Evolutionary conservation across 2,888 invertebrate genomes (phyloP).

Genomic region (Uropetala carovei): DNA sequence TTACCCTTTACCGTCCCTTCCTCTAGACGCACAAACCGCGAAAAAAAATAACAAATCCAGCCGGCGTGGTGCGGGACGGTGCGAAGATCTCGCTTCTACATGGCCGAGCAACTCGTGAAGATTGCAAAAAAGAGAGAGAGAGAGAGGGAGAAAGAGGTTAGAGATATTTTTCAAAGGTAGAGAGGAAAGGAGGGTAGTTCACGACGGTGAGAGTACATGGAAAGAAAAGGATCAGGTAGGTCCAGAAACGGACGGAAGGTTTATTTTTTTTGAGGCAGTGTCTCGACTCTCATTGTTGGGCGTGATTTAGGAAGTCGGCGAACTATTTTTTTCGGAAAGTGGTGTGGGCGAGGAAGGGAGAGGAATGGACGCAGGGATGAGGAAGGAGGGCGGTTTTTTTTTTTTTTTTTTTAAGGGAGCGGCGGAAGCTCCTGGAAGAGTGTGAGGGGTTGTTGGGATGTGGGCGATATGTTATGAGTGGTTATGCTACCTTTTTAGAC

Average conservation of each 20-base stretch:
- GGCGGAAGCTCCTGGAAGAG: neutral
- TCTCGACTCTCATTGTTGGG: neutral
- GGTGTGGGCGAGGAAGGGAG: neutral
- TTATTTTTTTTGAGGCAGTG: conserved; percentile 10
- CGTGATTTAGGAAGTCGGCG: conserved; percentile 32
- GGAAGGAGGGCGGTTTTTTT: neutral
- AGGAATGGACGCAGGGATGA: neutral
- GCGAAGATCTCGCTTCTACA: neutral
- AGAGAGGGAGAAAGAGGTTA: neutral
- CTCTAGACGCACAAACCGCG: neutral
- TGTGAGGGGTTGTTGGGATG: neutral
- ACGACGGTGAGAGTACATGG: neutral
- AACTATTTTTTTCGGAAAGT: neutral
- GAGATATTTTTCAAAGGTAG: neutral
- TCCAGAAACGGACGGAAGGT: neutral
- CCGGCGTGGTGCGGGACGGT: neutral
- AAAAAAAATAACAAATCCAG: neutral
- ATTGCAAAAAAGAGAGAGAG: neutral
- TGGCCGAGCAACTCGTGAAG: neutral
- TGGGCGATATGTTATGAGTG: conserved; percentile 55
- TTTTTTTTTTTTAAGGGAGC: too few relatives aligned
- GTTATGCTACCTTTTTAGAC: conserved; percentile 43
- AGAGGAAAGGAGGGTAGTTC: neutral
- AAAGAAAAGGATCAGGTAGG: neutral
- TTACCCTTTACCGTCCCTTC: neutral